Conservation (phyloP, 2,888 invertebrate genomes). For the Parnassius glacialis region DNA sequence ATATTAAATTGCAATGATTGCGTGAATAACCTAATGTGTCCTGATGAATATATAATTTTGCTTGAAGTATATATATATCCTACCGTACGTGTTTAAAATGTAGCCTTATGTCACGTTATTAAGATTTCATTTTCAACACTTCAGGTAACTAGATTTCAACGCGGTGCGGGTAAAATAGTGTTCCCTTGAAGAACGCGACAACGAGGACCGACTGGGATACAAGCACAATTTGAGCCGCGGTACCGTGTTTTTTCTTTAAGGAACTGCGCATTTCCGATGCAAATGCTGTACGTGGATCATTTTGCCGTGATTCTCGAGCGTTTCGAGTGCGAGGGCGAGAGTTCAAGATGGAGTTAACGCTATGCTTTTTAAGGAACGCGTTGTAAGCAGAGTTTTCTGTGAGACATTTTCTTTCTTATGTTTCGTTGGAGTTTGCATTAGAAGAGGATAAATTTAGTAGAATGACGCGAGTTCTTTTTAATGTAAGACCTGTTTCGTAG, state of each 20-base stretch:
- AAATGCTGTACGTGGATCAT: constrained; percentile 65
- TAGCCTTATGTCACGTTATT: background rate
- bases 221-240: constrained; percentile 60
- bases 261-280: constrained; percentile 60
- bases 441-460: constrained; percentile 19
- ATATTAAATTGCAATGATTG: no score
- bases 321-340: constrained; percentile 49
- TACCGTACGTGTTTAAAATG: background rate
- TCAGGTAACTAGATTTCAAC: background rate
- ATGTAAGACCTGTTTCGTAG: background rate
- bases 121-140: constrained; percentile 4
- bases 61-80: no score
- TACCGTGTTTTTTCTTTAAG: constrained; percentile 41
- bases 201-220: constrained; percentile 40
- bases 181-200: constrained; percentile 63
- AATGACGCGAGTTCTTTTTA: constrained; percentile 4
- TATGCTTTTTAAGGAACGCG: constrained; percentile 31
- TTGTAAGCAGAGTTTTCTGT: constrained; percentile 10
- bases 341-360: constrained; percentile 32
- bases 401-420: constrained; percentile 6
- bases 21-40: no score
- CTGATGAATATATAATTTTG: no score
- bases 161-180: constrained; percentile 45
- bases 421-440: constrained; percentile 18
- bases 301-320: constrained; percentile 67